These are phyloP conservation scores for Drosophila jambulina DNA, from an alignment of 1,140 invertebrate species.

Conservation along the genomic window DNA sequence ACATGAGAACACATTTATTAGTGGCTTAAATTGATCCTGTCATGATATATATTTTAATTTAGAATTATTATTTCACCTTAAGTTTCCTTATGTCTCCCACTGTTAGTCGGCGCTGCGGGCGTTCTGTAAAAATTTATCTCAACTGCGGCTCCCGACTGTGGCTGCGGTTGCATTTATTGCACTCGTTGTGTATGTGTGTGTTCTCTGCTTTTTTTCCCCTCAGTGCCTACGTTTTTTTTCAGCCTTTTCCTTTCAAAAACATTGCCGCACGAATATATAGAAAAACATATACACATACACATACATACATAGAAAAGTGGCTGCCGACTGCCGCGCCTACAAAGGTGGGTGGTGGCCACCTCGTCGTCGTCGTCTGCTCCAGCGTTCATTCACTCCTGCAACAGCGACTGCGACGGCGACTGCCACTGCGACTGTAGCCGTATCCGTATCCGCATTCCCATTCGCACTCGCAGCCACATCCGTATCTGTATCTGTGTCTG, in stretches of 20 bases:
- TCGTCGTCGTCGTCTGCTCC: conserved; percentile 63
- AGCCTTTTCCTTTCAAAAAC: conserved; percentile 78
- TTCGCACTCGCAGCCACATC: conserved; percentile 2
- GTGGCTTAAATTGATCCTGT: too few relatives aligned
- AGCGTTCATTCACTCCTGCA: conserved; percentile 75
- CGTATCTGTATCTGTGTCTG: conserved; percentile 28
- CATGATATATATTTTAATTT: too few relatives aligned
- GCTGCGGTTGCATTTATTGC: conserved; percentile 76
- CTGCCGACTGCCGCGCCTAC: conserved; percentile 68
- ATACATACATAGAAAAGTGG: conserved; percentile 54
- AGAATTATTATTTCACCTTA: background rate
- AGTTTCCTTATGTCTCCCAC: background rate
- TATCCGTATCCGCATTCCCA: conserved; percentile 9
- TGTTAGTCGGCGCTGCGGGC: conserved; percentile 53
- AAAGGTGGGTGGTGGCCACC: conserved; percentile 40
- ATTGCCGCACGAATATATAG: conserved; percentile 60
- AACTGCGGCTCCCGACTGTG: conserved; percentile 56
- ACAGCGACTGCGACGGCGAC: conserved; percentile 29
- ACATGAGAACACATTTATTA: too few relatives aligned
- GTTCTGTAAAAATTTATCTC: conserved; percentile 49
- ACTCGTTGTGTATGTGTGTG: conserved; percentile 52
- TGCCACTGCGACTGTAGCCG: conserved; percentile 33
- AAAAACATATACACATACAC: conserved; percentile 50
- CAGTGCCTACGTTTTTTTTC: conserved; percentile 47
- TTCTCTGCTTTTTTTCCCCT: conserved; percentile 31